Percentiles rank a stretch among this genome's conserved stretches.
Conservation (phyloP, 23 tunicate genomes). For the Trididemnum clinides region DNA sequence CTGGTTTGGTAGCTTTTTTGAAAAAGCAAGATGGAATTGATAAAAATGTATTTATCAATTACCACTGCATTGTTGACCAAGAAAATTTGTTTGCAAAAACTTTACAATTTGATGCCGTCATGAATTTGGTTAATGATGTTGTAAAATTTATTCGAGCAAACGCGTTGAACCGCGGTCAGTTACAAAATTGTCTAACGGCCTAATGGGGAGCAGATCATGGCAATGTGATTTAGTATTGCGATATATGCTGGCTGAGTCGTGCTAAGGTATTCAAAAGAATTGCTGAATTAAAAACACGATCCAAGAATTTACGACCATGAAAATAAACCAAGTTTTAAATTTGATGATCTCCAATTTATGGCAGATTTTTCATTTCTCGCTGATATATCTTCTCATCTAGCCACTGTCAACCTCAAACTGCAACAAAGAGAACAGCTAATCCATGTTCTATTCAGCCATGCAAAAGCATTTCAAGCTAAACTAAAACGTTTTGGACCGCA, state of each 20-base stretch:
- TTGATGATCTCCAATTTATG: not conserved
- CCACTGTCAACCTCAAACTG: constrained; percentile 23
- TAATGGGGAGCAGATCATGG: constrained; percentile 13
- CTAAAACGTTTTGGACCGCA: constrained; percentile 14
- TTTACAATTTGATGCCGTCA: constrained; percentile 18
- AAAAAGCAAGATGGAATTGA: constrained; percentile 13
- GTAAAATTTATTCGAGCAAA: constrained; percentile 19
- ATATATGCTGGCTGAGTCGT: not conserved
- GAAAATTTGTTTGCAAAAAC: constrained; percentile 27
- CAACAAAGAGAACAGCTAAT: constrained; percentile 18
- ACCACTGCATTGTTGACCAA: constrained; percentile 18
- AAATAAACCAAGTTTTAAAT: constrained; percentile 2
- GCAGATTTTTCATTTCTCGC: not conserved
- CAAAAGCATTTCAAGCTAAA: constrained; percentile 20
- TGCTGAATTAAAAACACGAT: constrained; percentile 1
- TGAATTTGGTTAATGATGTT: not conserved
- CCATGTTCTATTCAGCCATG: not conserved
- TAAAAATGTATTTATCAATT: constrained; percentile 1
- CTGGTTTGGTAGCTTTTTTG: constrained; percentile 17
- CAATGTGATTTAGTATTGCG: constrained; percentile 9
- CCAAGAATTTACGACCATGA: constrained; percentile 3
- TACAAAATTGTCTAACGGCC: not conserved
- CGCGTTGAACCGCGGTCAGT: constrained; percentile 6
- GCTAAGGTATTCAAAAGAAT: not conserved
- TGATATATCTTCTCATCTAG: constrained; percentile 17